Conservation (phyloP, 2,797 vertebrate genomes). For the Loris lydekkerianus region DNA sequence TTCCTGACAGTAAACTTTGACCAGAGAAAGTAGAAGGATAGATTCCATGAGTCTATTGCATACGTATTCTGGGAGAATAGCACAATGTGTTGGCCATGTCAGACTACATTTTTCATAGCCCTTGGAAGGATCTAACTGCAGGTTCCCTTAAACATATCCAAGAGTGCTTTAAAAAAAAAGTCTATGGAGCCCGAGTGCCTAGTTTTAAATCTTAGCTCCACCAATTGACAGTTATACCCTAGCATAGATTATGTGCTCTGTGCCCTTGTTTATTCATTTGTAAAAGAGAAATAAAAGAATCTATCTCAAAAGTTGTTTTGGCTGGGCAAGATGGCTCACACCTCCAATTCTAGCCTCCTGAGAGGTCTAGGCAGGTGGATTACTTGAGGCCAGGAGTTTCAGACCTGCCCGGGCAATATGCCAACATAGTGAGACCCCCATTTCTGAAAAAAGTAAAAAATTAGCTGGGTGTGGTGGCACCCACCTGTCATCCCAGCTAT, state of each 20-base stretch:
- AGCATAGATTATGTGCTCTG: not conserved
- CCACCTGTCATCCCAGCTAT: not conserved
- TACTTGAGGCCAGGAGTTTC: not conserved
- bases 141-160: not conserved
- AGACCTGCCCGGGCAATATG: not conserved
- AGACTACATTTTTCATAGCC: not conserved
- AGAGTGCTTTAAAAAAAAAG: not conserved
- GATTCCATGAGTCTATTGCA: not conserved
- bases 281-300: constrained; percentile 37
- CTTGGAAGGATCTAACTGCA: not conserved
- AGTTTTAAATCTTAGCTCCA: constrained; percentile 6
- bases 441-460: not conserved
- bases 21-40: not conserved
- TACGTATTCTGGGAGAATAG: not conserved
- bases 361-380: not conserved
- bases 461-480: not conserved
- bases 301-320: not conserved
- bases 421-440: not conserved
- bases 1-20: constrained; percentile 3
- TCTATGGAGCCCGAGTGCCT: not conserved
- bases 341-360: not conserved
- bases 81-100: not conserved
- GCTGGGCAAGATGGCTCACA: not conserved
- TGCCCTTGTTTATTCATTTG: constrained; percentile 8
- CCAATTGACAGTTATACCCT: not conserved